Base-by-base conservation (phyloP, 2,113 vertebrate genomes). In the Megalops atlanticus region DNA sequence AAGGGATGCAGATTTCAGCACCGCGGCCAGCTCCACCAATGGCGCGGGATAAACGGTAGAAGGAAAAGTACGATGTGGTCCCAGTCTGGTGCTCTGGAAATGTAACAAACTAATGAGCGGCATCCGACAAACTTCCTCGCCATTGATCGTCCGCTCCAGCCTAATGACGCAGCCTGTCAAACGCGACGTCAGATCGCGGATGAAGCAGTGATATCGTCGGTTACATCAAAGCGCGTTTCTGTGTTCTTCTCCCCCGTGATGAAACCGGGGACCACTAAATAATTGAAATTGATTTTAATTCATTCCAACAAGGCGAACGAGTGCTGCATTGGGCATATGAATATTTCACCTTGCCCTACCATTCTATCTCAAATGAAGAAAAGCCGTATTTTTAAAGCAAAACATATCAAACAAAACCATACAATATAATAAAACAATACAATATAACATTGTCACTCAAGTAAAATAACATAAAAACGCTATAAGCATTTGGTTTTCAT, bases 11-110 rank as follows among this genome's bases (percentile, higher is more conserved):
- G 12, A n/a, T 21, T 78, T 82, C 75, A 82, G 81, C 43, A 82
- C 81, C 80, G 35, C 36, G 80, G 80, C 58, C 43, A 82, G 80
- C 45, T 70, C 80, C 75, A 5, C 7, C 15, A 39, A 54, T 15
- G n/a, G 16, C 4, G 12, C 40, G 6, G 8, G 15, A 40, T 36
- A n/a, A 40, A 40, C 39, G 15, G n/a, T 1, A 41, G 11, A 47
- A n/a, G 10, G 41, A 47, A 43, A 14, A 18, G n/a, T 43, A 27
- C 58, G 24, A 64, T n/a, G 31, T 31, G 58, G 4, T 10, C 1
- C 58, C 24, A 6, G n/a, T n/a, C 31, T 64, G n/a, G 31, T 24
- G 24, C 4, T 64, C 24, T 31, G 31, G 5, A 31, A 64, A 64
- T 31, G 49, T 54, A 54, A 1, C 1, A 64, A 64, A 64, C n/a